phyloP scores from a whole-genome alignment of 2,888 invertebrate species.

The Phengaris alcon region DNA sequence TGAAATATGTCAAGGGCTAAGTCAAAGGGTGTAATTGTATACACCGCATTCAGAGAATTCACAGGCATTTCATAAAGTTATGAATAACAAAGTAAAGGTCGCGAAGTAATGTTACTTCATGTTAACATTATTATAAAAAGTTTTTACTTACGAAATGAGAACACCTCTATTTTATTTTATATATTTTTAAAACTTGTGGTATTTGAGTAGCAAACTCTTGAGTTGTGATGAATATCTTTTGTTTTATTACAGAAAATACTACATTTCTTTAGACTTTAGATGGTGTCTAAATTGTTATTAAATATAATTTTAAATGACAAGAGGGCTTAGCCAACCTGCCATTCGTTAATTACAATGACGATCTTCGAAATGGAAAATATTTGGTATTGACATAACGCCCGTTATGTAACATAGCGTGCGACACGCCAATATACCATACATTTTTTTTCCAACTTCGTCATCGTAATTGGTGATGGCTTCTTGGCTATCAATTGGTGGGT shows the following conservation, averaged over 20 bases:
- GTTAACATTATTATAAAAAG: neutral
- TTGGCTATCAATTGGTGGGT: too few relatives aligned
- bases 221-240: neutral
- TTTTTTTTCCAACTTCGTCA: too few relatives aligned
- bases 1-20: slow-evolving; percentile 41
- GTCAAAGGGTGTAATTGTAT: slow-evolving; percentile 40
- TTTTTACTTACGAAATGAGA: neutral
- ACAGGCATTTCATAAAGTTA: slow-evolving; percentile 32
- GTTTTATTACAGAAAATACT: neutral
- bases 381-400: too few relatives aligned
- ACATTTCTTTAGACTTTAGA: neutral
- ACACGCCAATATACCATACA: too few relatives aligned
- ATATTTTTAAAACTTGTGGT: neutral
- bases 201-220: neutral
- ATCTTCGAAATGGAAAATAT: too few relatives aligned
- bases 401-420: too few relatives aligned
- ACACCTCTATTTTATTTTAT: neutral
- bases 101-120: neutral
- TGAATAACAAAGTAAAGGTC: slow-evolving; percentile 21
- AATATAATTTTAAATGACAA: too few relatives aligned
- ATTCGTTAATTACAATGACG: too few relatives aligned
- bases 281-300: too few relatives aligned
- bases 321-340: too few relatives aligned
- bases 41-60: slow-evolving; percentile 36
- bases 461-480: too few relatives aligned